Base-by-base conservation (phyloP, 2,113 vertebrate species). In the Hippolais icterina region DNA sequence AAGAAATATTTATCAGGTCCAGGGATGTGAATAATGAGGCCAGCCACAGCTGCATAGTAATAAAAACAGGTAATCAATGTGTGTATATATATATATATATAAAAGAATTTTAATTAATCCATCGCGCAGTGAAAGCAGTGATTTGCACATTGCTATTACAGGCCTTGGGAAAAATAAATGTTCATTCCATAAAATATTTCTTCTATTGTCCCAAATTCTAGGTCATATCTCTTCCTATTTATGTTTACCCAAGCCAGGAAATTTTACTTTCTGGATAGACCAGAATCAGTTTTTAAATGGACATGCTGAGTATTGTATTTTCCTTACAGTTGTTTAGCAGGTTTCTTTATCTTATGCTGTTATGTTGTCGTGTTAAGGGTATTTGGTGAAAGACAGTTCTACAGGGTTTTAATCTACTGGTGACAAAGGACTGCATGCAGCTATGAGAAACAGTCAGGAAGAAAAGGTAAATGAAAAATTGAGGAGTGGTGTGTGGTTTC, bases 71-170 rank as follows among this genome's bases (percentile, higher is more conserved):
- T 11, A 56, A 63, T 28, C 5, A 39, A 35, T 50, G 20, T 22
- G 11, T 17, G 15, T 4, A 9, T 28, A 8, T 12, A 13, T 33
- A 12, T 28, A 15, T 31, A 12, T 46, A 44, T 44, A 15, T 39
- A 39, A 39, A 39, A 42, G 42, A 42, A 42, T 42, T 42, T 89
- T 5, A 17, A 4, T 53, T 57, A 53, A 15, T 37, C 24, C 22
- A 20, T 56, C 22, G 47, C 24, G 6, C 23, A 78, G 14, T 39
- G 13, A n/a, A 56, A 87, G 63, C 5, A 25, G 8, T 52, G 13
- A 44, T 77, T 56, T 65, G 10, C 2, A 24, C 6, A 31, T n/a
- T 71, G 12, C 1, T 64, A 0, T 83, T 56, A 39, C 1, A 0
- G 5, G 1, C 2, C 2, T 12, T 54, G 13, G 12, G 37, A 70